Evolutionary conservation across 92 coral and sea anemone species (phyloP).

Genomic region (Nematostella vectensis): DNA sequence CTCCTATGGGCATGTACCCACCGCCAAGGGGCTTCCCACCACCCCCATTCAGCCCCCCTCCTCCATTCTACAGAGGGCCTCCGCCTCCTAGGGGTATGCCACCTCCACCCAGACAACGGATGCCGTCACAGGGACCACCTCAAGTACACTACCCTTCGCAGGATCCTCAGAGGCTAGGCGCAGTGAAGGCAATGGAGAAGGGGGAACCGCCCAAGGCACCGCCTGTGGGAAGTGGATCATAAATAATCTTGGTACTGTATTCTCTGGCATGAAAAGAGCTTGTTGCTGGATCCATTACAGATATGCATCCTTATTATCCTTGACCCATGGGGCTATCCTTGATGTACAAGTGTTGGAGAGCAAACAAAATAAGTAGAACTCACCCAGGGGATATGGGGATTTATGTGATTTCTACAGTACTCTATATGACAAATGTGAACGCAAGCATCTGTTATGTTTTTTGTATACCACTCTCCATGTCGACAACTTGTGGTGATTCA

Average conservation of each 20-base stretch:
- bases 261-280: too few species aligned
- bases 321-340: too few species aligned
- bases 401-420: too few species aligned
- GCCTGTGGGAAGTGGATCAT: constrained; percentile 23
- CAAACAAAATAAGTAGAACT: too few species aligned
- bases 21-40: constrained; percentile 77
- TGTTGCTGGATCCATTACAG: too few species aligned
- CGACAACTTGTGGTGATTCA: too few species aligned
- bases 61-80: constrained; percentile 69
- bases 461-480: too few species aligned
- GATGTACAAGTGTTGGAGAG: too few species aligned
- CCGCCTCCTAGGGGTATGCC: constrained; percentile 62
- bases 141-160: constrained; percentile 98
- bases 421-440: too few species aligned
- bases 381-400: too few species aligned
- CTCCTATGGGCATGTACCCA: constrained; percentile 46
- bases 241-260: constrained; percentile 4
- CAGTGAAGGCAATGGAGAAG: constrained; percentile 62
- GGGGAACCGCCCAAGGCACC: constrained; percentile 44
- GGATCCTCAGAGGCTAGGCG: constrained; percentile 96
- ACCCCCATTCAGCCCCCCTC: constrained; percentile 87
- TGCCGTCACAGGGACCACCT: constrained; percentile 82
- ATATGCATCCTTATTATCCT: too few species aligned
- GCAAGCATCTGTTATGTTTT: too few species aligned
- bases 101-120: constrained; percentile 53